Conservation (phyloP, 2,797 vertebrate species). For the Amblyraja radiata region DNA sequence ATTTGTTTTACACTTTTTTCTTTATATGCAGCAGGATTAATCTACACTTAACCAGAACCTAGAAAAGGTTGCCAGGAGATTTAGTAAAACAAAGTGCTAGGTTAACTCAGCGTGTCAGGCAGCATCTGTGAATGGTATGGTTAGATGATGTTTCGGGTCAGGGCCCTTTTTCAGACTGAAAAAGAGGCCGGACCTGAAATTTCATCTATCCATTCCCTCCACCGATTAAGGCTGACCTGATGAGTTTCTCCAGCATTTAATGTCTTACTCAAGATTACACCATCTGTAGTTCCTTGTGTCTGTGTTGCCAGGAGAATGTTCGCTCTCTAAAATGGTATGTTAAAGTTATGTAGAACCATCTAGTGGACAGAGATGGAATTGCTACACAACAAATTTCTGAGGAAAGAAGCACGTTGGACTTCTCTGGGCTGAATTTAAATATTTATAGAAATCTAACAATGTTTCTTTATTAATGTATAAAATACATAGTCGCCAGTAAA, state of each 20-base stretch:
- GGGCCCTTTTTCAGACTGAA: too few relatives aligned
- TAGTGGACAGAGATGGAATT: neutral
- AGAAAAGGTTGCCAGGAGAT: neutral
- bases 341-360: slow-evolving; percentile 23
- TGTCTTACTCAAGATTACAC: too few relatives aligned
- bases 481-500: neutral
- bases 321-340: neutral
- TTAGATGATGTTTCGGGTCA: too few relatives aligned
- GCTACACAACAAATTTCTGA: neutral
- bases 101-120: too few relatives aligned
- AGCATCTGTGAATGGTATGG: too few relatives aligned
- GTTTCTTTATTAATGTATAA: neutral
- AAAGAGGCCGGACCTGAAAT: too few relatives aligned
- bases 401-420: neutral
- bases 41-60: neutral
- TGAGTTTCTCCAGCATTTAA: too few relatives aligned
- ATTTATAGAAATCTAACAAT: neutral
- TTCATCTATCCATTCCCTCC: too few relatives aligned
- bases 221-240: too few relatives aligned
- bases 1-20: neutral
- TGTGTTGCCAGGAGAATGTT: neutral
- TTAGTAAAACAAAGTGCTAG: too few relatives aligned
- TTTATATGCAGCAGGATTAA: neutral
- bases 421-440: neutral
- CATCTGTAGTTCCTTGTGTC: too few relatives aligned